A percentile compares a stretch with the other conserved stretches of the same genome.
Conservation (phyloP, 1,140 invertebrate species). For the Camponotus floridanus region DNA sequence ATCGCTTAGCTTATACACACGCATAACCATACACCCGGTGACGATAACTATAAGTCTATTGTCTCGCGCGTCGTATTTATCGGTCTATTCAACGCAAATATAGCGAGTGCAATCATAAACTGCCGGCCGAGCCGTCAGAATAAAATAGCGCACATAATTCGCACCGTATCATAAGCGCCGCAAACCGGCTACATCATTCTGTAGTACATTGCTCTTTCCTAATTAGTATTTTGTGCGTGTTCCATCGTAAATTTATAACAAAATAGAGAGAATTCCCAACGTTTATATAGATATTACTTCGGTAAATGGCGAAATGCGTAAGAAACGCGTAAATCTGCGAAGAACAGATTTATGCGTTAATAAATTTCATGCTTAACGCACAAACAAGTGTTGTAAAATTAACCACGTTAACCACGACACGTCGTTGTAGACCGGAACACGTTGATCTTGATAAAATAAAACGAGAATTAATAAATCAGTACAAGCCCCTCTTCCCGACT, state of each 20-base stretch:
- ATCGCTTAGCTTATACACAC: conserved; percentile 34
- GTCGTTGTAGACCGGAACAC: conserved; percentile 22
- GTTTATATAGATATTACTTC: not conserved
- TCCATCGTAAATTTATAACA: not conserved
- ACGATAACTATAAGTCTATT: conserved; percentile 78
- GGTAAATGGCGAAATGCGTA: not conserved
- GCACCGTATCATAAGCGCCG: conserved; percentile 62
- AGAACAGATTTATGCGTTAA: conserved; percentile 18
- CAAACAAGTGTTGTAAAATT: conserved; percentile 30
- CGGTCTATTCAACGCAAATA: conserved; percentile 77
- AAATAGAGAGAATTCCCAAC: not conserved
- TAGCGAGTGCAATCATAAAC: conserved; percentile 73
- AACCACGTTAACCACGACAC: conserved; percentile 11
- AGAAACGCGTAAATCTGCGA: conserved; percentile 2
- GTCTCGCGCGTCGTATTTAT: conserved; percentile 73
- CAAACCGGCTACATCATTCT: conserved; percentile 53
- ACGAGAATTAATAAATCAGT: conserved; percentile 58
- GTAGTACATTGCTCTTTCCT: not conserved
- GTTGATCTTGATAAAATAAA: conserved; percentile 58
- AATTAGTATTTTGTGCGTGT: conserved; percentile 23
- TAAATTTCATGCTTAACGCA: conserved; percentile 1
- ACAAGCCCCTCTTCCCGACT: conserved; percentile 1
- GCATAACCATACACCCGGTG: conserved; percentile 43
- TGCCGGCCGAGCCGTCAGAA: conserved; percentile 48
- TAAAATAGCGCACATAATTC: conserved; percentile 74